phyloP scores from a whole-genome alignment of 2,888 invertebrate genomes.

The Malthinus seriepunctatus region DNA sequence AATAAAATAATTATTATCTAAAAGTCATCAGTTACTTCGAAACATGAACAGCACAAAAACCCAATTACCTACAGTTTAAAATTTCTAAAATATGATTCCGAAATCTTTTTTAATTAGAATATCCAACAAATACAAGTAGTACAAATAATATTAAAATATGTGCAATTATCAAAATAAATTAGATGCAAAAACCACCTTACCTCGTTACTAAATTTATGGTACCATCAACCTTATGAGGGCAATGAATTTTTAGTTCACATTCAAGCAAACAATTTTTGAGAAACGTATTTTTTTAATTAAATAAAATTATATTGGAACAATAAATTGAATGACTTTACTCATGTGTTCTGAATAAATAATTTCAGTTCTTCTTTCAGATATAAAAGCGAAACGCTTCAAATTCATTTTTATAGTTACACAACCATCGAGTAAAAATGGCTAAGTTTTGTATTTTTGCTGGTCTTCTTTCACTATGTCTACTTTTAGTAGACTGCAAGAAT shows the following conservation, averaged over 20 bases:
- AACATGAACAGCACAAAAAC: too few relatives aligned
- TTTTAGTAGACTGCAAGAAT: slow-evolving; percentile 4
- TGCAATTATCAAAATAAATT: not conserved
- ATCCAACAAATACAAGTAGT: not conserved
- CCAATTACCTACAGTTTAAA: too few relatives aligned
- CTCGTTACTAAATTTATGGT: too few relatives aligned
- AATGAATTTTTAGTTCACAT: not conserved
- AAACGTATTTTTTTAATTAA: not conserved
- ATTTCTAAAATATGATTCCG: too few relatives aligned
- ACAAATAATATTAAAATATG: not conserved
- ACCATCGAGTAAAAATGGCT: too few relatives aligned
- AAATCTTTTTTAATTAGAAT: not conserved
- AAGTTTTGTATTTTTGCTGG: too few relatives aligned
- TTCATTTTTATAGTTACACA: not conserved
- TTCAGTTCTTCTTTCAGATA: slow-evolving; percentile 5
- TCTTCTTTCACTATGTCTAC: too few relatives aligned
- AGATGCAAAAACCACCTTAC: too few relatives aligned
- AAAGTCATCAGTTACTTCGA: too few relatives aligned
- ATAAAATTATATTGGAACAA: not conserved
- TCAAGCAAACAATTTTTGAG: slow-evolving; percentile 6
- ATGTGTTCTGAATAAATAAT: slow-evolving; percentile 16
- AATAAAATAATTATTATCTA: too few relatives aligned
- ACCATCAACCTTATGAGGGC: too few relatives aligned
- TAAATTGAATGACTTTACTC: slow-evolving; percentile 5
- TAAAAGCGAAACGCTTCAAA: slow-evolving; percentile 5